Evolutionary conservation across 2,888 invertebrate species (phyloP), one percentile per base, ranked within the genome.

Genomic region (Poecilus cupreus): DNA sequence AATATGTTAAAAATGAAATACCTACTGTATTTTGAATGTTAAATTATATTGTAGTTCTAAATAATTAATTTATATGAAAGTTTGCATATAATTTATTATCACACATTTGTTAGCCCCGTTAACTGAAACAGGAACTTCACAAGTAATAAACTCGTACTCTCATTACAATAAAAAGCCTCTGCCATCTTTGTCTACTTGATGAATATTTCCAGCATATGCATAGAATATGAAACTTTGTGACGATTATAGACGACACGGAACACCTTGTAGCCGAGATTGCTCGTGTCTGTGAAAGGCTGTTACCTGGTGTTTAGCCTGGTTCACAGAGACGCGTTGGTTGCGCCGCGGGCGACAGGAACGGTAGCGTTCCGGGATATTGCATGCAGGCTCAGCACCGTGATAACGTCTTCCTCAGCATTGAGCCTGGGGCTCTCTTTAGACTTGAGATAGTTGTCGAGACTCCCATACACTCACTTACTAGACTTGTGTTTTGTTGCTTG

Each of bases 401-500:
- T 78, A 78, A 64, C 60, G 37, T 64, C 77, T 78, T 64, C 64
- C 39, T 78, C 64, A 64, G 43, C 22, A 57, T 11, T 64, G 10
- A 43, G 75, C 75, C 51, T 51, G 10, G 5, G 18, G 75, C 75
- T 11, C 10, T 32, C 18, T 32, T 26, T 26, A 68, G 51, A 13
- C 16, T 60, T 60, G 6, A 46, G 22, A 32, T 60, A 26, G 60
- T 32, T 60, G 32, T 26, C 24, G 13, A 26, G 26, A 24, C n/a
- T 6, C 24, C 26, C 60, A 60, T 8, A 1, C 22, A 54, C 22
- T 22, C 20, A 20, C 54, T 32, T 32, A 32, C 32, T 32, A 32
- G 2, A 32, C 32, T 1, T 3, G 8, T 8, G 4, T 32, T n/a
- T n/a, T n/a, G n/a, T n/a, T n/a, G n/a, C n/a, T n/a, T n/a, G n/a